Evolutionary conservation across 2,113 vertebrate genomes (phyloP).

Genomic region (Lanius ludovicianus): DNA sequence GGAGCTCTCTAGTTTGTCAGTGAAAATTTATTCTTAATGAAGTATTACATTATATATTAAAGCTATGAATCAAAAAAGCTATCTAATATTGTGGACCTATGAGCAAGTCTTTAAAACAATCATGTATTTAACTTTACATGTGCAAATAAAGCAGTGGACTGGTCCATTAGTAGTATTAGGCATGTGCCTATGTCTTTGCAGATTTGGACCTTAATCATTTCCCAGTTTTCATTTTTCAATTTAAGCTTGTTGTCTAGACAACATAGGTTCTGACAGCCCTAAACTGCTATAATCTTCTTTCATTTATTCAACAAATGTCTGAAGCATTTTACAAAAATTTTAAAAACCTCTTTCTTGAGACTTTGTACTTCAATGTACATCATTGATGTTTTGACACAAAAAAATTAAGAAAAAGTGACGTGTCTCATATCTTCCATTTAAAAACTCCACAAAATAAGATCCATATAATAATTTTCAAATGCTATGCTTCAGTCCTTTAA

Average conservation of each 20-base stretch:
- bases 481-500: background rate
- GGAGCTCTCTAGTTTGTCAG: background rate
- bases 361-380: background rate
- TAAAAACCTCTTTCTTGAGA: background rate
- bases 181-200: background rate
- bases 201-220: background rate
- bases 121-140: background rate
- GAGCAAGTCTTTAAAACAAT: background rate
- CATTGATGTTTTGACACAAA: background rate
- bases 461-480: background rate
- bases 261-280: background rate
- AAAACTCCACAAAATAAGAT: background rate
- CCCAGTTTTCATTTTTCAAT: background rate
- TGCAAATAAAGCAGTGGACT: background rate
- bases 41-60: background rate
- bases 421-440: background rate
- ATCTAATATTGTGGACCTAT: background rate
- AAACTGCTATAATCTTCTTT: background rate
- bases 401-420: background rate
- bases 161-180: background rate
- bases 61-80: background rate
- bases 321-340: background rate
- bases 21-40: background rate
- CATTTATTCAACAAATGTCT: background rate
- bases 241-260: background rate